phyloP scores from a whole-genome alignment of 2,113 vertebrate genomes.

The Cyanistes caeruleus region DNA sequence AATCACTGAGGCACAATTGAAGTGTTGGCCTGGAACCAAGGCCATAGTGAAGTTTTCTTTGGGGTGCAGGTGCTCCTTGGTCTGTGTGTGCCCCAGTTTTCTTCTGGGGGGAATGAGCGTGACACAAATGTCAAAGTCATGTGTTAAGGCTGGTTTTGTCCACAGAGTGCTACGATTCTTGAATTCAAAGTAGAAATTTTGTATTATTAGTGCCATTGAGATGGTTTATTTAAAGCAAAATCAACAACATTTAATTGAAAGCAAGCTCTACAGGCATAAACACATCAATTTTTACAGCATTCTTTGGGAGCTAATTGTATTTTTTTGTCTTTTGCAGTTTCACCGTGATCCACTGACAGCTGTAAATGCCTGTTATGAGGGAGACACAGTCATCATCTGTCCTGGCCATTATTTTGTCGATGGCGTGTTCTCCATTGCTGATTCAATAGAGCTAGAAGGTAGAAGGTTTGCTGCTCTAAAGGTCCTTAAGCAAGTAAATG shows the following conservation, averaged over 20 bases:
- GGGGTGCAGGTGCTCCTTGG: background rate
- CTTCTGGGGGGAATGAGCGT: background rate
- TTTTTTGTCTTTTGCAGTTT: constrained; percentile 77
- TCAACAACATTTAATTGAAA: background rate
- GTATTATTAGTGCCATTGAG: background rate
- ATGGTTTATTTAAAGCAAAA: background rate
- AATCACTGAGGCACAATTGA: background rate
- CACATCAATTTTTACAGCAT: background rate
- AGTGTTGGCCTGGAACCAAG: background rate
- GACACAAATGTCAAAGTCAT: background rate
- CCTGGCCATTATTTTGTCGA: constrained; percentile 85
- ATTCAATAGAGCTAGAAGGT: constrained; percentile 88
- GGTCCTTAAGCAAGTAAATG: background rate
- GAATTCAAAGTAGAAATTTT: background rate
- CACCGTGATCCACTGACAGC: constrained; percentile 83
- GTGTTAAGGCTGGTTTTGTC: background rate
- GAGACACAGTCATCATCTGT: constrained; percentile 85
- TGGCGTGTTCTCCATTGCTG: constrained; percentile 82
- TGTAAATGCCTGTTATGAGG: constrained; percentile 82
- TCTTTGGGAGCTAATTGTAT: background rate
- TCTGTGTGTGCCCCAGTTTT: background rate
- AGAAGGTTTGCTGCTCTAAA: background rate
- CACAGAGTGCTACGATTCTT: background rate
- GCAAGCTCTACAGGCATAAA: background rate
- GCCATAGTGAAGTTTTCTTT: background rate